Evolutionary conservation across 1,140 invertebrate species (phyloP).

Genomic region (Neelides sp.): DNA sequence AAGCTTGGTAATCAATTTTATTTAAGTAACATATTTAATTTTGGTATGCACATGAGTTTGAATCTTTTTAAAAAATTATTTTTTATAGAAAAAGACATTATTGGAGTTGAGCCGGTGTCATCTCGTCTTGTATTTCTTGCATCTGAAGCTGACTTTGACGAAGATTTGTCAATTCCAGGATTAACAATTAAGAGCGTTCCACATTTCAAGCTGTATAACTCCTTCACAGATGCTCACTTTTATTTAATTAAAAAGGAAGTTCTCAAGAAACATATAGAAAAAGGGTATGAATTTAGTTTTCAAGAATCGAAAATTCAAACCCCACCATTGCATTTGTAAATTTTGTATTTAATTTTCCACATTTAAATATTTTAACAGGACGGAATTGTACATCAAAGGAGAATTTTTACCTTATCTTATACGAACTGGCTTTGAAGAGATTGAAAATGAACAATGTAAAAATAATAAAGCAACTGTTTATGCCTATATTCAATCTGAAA

Average conservation of each 20-base stretch:
- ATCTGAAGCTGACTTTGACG: constrained; percentile 43
- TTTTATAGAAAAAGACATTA: constrained; percentile 39
- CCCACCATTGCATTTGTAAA: background rate
- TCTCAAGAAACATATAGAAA: background rate
- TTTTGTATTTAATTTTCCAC: background rate
- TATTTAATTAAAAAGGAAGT: constrained; percentile 40
- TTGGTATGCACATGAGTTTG: no score
- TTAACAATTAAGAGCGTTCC: constrained; percentile 38
- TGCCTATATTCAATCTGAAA: constrained; percentile 10
- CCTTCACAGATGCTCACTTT: constrained; percentile 41
- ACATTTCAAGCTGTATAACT: constrained; percentile 36
- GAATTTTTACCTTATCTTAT: constrained; percentile 18
- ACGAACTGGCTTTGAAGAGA: background rate
- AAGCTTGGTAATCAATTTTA: constrained; percentile 31
- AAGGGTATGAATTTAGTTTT: constrained; percentile 10
- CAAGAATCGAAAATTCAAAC: background rate
- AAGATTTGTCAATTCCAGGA: constrained; percentile 36
- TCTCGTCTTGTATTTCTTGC: constrained; percentile 38
- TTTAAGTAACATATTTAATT: constrained; percentile 7
- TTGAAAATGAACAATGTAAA: background rate
- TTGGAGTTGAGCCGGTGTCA: constrained; percentile 37
- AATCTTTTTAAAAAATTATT: constrained; percentile 9
- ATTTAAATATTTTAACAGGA: constrained; percentile 17
- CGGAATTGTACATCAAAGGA: constrained; percentile 20
- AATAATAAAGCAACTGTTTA: background rate